phyloP scores from a whole-genome alignment of 2,888 invertebrate genomes.

The Nemoura dubitans region DNA sequence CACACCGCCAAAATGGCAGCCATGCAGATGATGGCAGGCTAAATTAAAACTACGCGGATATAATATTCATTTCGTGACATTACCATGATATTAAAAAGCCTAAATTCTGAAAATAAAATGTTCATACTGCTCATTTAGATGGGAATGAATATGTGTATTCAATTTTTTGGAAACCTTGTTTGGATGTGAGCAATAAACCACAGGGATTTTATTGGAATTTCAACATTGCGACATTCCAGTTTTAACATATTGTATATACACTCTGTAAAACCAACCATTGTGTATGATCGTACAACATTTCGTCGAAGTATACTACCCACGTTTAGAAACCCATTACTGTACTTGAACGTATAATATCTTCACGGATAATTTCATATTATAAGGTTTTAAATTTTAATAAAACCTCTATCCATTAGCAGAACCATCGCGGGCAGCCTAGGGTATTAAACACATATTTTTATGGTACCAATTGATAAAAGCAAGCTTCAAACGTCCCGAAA shows the following conservation, averaged over 20 bases:
- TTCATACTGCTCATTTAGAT: neutral
- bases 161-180: neutral
- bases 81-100: neutral
- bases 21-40: neutral
- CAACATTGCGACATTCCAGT: too few species aligned
- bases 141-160: neutral
- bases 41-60: neutral
- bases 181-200: neutral
- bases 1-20: neutral
- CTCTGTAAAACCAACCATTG: too few species aligned
- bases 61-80: neutral
- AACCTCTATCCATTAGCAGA: neutral
- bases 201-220: too few species aligned
- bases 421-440: neutral
- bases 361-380: neutral
- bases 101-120: neutral
- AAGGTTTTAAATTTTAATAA: neutral
- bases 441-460: slow-evolving; percentile 7
- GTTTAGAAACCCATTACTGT: too few species aligned
- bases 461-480: neutral
- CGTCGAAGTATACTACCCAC: too few species aligned
- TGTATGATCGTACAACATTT: too few species aligned
- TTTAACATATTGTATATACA: too few species aligned
- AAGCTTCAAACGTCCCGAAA: neutral
- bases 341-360: too few species aligned